Percentiles rank a stretch among this genome's conserved stretches.
Evolutionary conservation across 1,140 invertebrate species (phyloP).

Genomic region (Neelides sp.): DNA sequence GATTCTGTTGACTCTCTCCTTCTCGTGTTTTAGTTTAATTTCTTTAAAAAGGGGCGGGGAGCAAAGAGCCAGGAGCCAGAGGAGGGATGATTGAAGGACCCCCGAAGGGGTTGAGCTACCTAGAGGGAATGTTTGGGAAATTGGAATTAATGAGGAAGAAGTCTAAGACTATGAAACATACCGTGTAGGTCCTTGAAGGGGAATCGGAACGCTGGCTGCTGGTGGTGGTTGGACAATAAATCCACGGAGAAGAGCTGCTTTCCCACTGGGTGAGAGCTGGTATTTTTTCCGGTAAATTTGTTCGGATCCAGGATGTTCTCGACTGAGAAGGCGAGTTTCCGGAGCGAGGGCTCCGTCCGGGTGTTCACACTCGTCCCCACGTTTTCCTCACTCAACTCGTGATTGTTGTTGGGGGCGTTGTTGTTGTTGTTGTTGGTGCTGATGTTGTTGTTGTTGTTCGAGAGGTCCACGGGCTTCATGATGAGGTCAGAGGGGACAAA

Average conservation of each 20-base stretch:
- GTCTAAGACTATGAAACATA: conserved; percentile 7
- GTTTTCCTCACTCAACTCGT: no score
- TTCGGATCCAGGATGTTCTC: conserved; percentile 83
- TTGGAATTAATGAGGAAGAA: neutral
- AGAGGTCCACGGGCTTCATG: conserved; percentile 29
- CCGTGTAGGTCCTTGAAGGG: conserved; percentile 30
- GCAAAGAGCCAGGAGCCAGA: neutral
- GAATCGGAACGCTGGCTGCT: conserved; percentile 24
- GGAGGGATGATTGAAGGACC: no score
- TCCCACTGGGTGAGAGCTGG: conserved; percentile 9
- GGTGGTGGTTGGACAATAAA: conserved; percentile 12
- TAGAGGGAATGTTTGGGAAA: no score
- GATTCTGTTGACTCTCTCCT: conserved; percentile 15
- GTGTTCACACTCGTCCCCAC: neutral
- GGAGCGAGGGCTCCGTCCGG: conserved; percentile 5
- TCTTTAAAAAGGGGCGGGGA: no score
- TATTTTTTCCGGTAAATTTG: conserved; percentile 61
- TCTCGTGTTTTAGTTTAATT: conserved; percentile 26
- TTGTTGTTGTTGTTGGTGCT: conserved; percentile 8
- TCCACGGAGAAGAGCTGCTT: conserved; percentile 20
- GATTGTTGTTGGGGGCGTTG: neutral
- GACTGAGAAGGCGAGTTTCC: conserved; percentile 66
- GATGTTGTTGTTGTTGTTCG: conserved; percentile 28
- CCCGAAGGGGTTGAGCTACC: no score
- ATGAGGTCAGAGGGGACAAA: conserved; percentile 14